These are phyloP conservation scores for Drosophila gaucha DNA, from an alignment of 2,888 invertebrate genomes.

Conservation along the genomic window DNA sequence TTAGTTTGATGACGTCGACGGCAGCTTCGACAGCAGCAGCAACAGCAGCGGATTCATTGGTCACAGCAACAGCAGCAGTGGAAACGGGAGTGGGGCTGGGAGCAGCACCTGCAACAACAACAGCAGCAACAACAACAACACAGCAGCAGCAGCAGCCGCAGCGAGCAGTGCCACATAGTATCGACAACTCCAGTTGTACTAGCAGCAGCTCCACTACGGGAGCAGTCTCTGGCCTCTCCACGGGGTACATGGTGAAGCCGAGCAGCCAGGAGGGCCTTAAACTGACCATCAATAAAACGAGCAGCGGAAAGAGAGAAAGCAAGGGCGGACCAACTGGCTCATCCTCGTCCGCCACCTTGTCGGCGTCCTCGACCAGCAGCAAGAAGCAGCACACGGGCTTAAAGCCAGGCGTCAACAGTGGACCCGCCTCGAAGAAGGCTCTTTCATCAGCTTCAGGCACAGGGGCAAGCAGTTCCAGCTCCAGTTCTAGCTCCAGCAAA, in stretches of 20 bases:
- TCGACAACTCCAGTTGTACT: constrained; percentile 37
- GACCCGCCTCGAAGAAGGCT: constrained; percentile 91
- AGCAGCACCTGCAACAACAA: constrained; percentile 17
- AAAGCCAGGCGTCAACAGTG: constrained; percentile 94
- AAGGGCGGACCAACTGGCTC: constrained; percentile 22
- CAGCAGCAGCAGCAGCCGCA: constrained; percentile 29
- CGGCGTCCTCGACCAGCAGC: constrained; percentile 29
- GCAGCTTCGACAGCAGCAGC: constrained; percentile 66
- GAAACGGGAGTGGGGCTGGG: constrained; percentile 30
- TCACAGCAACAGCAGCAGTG: constrained; percentile 29
- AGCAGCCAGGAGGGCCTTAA: constrained; percentile 95
- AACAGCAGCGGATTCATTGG: constrained; percentile 36
- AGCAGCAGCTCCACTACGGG: constrained; percentile 45
- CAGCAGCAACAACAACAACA: constrained; percentile 21
- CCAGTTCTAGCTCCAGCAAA: constrained; percentile 82
- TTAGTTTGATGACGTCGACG: constrained; percentile 84
- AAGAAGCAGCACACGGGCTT: constrained; percentile 91
- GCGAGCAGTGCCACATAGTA: constrained; percentile 49
- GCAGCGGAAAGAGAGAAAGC: constrained; percentile 85
- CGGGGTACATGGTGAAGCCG: constrained; percentile 95
- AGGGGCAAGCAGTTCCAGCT: constrained; percentile 83
- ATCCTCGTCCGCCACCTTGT: constrained; percentile 3
- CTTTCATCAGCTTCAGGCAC: constrained; percentile 6
- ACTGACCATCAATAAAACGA: constrained; percentile 95
- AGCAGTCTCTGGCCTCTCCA: constrained; percentile 82